phyloP scores from a whole-genome alignment of 2,888 invertebrate species.

The Notocelia uddmanniana region DNA sequence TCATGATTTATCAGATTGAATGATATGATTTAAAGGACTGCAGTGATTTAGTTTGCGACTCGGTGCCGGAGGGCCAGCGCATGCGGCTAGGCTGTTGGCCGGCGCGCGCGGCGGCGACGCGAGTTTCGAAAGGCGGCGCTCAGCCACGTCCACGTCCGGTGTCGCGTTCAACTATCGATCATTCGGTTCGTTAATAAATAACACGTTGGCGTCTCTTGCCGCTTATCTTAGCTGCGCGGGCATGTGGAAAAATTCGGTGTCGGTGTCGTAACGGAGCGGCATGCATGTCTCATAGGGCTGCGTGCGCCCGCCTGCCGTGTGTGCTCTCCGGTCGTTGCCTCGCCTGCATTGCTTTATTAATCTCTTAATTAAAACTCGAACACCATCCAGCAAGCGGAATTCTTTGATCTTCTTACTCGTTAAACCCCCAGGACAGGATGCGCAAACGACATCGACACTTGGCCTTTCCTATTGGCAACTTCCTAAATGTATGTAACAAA shows the following conservation, averaged over 20 bases:
- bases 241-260: constrained; percentile 86
- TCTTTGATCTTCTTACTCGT: constrained; percentile 39
- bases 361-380: constrained; percentile 72
- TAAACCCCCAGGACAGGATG: neutral
- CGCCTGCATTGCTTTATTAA: constrained; percentile 66
- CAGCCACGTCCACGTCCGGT: constrained; percentile 79
- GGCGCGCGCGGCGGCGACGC: constrained; percentile 59
- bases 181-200: constrained; percentile 86
- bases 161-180: constrained; percentile 85
- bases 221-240: constrained; percentile 83
- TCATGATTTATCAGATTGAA: neutral
- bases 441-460: constrained; percentile 5
- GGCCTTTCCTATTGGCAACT: too few species aligned
- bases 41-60: constrained; percentile 62
- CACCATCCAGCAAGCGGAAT: constrained; percentile 36
- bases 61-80: constrained; percentile 52
- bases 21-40: neutral
- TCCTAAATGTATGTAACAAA: neutral
- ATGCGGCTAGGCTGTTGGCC: constrained; percentile 55
- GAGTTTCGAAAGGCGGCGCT: constrained; percentile 80
- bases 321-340: constrained; percentile 75
- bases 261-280: constrained; percentile 84
- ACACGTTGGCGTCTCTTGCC: constrained; percentile 82
- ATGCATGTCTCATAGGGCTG: constrained; percentile 79
- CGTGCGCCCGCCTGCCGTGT: constrained; percentile 72